A percentile compares a stretch with the other conserved stretches of the same genome.
phyloP scores from a whole-genome alignment of 2,888 invertebrate genomes.

The Flexamia atlantica region DNA sequence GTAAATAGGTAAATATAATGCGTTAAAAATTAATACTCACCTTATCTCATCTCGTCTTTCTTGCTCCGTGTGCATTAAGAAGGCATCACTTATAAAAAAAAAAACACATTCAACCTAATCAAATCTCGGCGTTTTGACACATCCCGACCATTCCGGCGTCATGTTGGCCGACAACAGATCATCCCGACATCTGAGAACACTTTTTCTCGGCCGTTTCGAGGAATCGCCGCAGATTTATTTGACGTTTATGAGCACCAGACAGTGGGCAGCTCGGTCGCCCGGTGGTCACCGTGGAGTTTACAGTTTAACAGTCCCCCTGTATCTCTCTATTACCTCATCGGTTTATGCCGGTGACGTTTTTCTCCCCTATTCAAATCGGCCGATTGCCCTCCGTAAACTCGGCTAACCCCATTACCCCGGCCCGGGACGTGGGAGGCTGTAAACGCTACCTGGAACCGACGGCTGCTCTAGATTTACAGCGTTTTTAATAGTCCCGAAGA shows the following conservation, averaged over 20 bases:
- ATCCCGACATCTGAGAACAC: slow-evolving; percentile 24
- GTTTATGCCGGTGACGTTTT: slow-evolving; percentile 7
- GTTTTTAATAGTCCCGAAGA: not conserved
- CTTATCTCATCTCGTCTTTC: too few species aligned
- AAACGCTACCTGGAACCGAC: slow-evolving; percentile 7
- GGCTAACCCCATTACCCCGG: slow-evolving; percentile 15
- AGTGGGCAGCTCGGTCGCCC: not conserved
- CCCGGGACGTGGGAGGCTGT: not conserved
- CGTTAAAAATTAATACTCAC: too few species aligned
- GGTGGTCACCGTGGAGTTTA: not conserved
- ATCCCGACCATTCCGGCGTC: too few species aligned
- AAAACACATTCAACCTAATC: too few species aligned
- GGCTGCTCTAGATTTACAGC: not conserved
- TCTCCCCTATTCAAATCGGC: not conserved
- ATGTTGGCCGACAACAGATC: slow-evolving; percentile 4
- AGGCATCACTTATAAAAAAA: too few species aligned
- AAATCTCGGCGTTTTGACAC: too few species aligned
- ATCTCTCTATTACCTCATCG: slow-evolving; percentile 27
- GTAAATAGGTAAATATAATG: too few species aligned
- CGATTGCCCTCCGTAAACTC: slow-evolving; percentile 12
- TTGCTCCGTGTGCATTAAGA: too few species aligned
- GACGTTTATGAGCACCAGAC: slow-evolving; percentile 14
- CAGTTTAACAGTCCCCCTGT: not conserved
- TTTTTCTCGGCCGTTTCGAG: slow-evolving; percentile 29
- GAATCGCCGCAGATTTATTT: slow-evolving; percentile 14